Evolutionary conservation across 2,888 invertebrate genomes (phyloP), one percentile per base, ranked within the genome.

Genomic region (Scelioninae gen. 1): DNA sequence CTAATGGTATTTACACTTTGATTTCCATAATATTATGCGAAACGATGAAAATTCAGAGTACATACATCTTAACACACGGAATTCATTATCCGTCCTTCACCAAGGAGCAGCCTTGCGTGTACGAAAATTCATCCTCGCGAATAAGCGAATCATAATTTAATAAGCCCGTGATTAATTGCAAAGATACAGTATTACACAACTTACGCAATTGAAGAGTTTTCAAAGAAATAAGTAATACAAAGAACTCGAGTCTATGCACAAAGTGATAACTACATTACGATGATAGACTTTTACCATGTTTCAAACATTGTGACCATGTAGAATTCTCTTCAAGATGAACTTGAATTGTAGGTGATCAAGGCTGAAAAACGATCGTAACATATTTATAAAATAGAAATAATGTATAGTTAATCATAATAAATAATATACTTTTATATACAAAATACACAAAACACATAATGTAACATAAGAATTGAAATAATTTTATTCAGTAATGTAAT

Each of bases 81-180:
- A 84, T 84, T 51, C 49, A 47, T 53, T 55, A 66, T 68, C 63
- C 71, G 63, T 69, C 65, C 65, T 56, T 68, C 15, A 11, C 38
- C 32, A 43, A 23, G 60, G 68, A 40, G 63, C 74, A 65, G 16
- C 29, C 58, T 65, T 60, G 72, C 72, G 77, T 69, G 77, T 74
- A 75, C 81, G 75, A 75, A 81, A 81, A 71, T 74, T 34, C 72
- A 80, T 68, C 60, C 47, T 75, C 16, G 49, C 58, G 38, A 58
- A 79, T 80, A 76, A 71, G 63, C 58, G 68, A 83, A 76, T 83
- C 66, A 74, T 74, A 80, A 80, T 72, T 80, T 80, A 77, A 83
- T 80, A 77, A 80, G 72, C 15, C 10, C 47, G 53, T 55, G 77
- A 78, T 78, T 63, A 78, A 78, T 78, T 78, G 78, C 71, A 10